A percentile compares a stretch with the other conserved stretches of the same genome.
Conservation (phyloP, 1,140 invertebrate genomes). For the Bombus sibiricus region DNA sequence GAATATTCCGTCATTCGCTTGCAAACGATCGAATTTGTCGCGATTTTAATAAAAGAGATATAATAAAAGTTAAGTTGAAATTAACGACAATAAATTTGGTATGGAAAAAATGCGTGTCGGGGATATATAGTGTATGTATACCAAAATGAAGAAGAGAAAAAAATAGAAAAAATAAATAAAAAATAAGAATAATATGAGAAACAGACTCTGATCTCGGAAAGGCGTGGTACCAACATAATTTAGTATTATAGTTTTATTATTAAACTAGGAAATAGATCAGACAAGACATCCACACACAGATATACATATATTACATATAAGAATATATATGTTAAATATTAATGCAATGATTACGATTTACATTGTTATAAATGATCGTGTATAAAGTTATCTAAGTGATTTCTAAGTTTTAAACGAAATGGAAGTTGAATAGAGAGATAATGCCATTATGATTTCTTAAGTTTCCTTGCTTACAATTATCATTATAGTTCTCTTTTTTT, state of each 20-base stretch:
- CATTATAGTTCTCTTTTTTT: slow-evolving; percentile 58
- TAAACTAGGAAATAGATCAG: slow-evolving; percentile 78
- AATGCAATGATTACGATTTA: slow-evolving; percentile 82
- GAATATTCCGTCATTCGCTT: slow-evolving; percentile 74
- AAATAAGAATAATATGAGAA: slow-evolving; percentile 49
- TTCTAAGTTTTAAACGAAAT: slow-evolving; percentile 79
- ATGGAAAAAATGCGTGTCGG: slow-evolving; percentile 69
- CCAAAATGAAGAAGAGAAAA: slow-evolving; percentile 47
- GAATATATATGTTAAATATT: slow-evolving; percentile 82
- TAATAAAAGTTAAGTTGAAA: slow-evolving; percentile 74
- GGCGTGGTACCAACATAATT: slow-evolving; percentile 78
- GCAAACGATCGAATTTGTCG: slow-evolving; percentile 49
- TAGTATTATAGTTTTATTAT: slow-evolving; percentile 82
- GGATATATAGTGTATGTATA: slow-evolving; percentile 59
- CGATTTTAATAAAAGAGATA: slow-evolving; percentile 56
- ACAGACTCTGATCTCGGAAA: slow-evolving; percentile 75
- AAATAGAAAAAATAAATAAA: neutral
- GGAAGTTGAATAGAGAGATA: slow-evolving; percentile 73
- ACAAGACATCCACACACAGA: slow-evolving; percentile 79
- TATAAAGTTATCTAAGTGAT: slow-evolving; percentile 83
- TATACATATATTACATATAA: slow-evolving; percentile 81
- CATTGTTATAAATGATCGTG: slow-evolving; percentile 82
- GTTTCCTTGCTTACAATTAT: slow-evolving; percentile 67
- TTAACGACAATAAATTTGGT: slow-evolving; percentile 81
- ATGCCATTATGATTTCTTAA: slow-evolving; percentile 80